Conservation (phyloP, 64 coral and sea anemone species). For the Montipora cactus region DNA sequence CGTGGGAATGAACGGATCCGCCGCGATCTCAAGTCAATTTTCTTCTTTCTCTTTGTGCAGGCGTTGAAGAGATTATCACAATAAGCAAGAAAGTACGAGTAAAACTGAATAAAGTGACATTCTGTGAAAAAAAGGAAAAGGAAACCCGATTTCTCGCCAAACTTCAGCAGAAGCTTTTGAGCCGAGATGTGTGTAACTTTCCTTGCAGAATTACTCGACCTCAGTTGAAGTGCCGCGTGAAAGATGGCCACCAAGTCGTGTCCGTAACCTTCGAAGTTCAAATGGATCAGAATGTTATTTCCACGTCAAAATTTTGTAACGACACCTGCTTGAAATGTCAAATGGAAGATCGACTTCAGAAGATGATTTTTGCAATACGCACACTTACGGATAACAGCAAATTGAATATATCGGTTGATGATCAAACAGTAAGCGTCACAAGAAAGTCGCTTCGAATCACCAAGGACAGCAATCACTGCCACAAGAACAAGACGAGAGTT, state of each 20-base stretch:
- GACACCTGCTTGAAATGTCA: conserved; percentile 73
- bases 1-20: neutral
- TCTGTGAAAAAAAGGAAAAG: neutral
- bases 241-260: conserved; percentile 14
- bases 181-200: conserved; percentile 60
- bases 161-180: conserved; percentile 53
- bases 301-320: conserved; percentile 74
- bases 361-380: conserved; percentile 68
- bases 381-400: conserved; percentile 39
- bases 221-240: conserved; percentile 33
- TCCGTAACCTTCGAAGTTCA: conserved; percentile 74
- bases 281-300: conserved; percentile 39
- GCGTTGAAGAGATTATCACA: neutral
- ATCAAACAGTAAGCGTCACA: conserved; percentile 51
- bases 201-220: conserved; percentile 66
- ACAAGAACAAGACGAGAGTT: conserved; percentile 40
- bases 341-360: conserved; percentile 75
- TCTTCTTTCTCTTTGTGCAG: neutral
- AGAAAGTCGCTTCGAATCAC: conserved; percentile 38
- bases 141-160: conserved; percentile 47
- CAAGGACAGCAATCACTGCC: neutral
- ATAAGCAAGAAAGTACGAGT: neutral
- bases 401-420: conserved; percentile 72
- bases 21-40: neutral
- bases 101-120: neutral